phyloP scores from a whole-genome alignment of 1,140 invertebrate genomes.

The Mactra quadrangularis region DNA sequence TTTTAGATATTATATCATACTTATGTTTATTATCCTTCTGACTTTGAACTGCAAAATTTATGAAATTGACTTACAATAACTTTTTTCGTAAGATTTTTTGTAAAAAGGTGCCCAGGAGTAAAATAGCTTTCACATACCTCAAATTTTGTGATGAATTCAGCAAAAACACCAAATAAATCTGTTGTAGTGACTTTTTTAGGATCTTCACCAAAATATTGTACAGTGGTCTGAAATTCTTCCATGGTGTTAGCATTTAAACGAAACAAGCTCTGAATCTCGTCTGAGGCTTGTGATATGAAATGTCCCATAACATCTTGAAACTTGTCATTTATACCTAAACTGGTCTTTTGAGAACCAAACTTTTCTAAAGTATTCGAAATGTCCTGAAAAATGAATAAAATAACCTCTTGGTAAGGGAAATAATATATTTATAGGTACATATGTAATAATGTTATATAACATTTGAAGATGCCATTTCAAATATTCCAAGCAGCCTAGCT shows the following conservation, averaged over 20 bases:
- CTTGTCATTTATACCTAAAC: slow-evolving; percentile 71
- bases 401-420: no score
- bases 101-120: background rate
- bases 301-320: slow-evolving; percentile 81
- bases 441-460: no score
- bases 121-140: slow-evolving; percentile 73
- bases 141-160: slow-evolving; percentile 82
- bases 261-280: slow-evolving; percentile 78
- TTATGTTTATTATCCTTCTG: no score
- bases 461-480: no score
- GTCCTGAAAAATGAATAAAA: slow-evolving; percentile 68
- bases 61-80: no score
- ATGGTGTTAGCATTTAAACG: slow-evolving; percentile 75
- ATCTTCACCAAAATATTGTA: slow-evolving; percentile 82
- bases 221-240: slow-evolving; percentile 76
- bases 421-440: no score
- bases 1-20: no score
- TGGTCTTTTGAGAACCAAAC: slow-evolving; percentile 73
- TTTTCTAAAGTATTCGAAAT: slow-evolving; percentile 76
- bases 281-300: slow-evolving; percentile 79
- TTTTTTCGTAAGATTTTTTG: no score
- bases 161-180: slow-evolving; percentile 81
- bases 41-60: no score
- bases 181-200: slow-evolving; percentile 73
- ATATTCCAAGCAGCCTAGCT: no score